These are phyloP conservation scores for Luscinia luscinia DNA, from an alignment of 2,797 vertebrate genomes.

Conservation along the genomic window DNA sequence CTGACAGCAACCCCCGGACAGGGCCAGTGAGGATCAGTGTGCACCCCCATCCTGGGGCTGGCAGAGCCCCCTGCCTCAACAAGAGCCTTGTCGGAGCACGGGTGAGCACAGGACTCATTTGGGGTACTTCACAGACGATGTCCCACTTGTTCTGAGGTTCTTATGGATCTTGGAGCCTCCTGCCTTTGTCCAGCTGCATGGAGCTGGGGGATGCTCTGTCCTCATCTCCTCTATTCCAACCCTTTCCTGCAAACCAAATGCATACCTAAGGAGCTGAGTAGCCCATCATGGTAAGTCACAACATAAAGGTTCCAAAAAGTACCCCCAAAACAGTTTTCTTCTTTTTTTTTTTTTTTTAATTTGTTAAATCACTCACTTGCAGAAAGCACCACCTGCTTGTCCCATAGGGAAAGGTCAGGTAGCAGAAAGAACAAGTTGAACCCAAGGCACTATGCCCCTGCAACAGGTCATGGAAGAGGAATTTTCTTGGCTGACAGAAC, in stretches of 20 bases:
- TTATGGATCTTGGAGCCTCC: neutral
- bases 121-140: fast-evolving
- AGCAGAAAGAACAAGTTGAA: neutral
- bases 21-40: neutral
- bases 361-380: neutral
- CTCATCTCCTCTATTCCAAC: neutral
- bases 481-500: neutral
- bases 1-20: fast-evolving
- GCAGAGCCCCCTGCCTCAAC: neutral
- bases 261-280: neutral
- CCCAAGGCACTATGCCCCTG: fast-evolving
- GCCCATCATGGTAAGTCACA: neutral
- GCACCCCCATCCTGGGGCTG: neutral
- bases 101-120: neutral
- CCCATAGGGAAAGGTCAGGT: neutral
- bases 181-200: fast-evolving
- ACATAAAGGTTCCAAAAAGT: neutral
- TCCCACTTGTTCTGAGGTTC: fast-evolving
- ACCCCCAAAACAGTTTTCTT: neutral
- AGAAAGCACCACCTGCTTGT: neutral
- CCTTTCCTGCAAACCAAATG: fast-evolving
- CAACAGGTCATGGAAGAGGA: neutral
- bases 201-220: neutral
- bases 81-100: fast-evolving
- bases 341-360: neutral